These are phyloP conservation scores for Sebastes trivittatus DNA, from an alignment of 2,797 vertebrate genomes.

Conservation along the genomic window DNA sequence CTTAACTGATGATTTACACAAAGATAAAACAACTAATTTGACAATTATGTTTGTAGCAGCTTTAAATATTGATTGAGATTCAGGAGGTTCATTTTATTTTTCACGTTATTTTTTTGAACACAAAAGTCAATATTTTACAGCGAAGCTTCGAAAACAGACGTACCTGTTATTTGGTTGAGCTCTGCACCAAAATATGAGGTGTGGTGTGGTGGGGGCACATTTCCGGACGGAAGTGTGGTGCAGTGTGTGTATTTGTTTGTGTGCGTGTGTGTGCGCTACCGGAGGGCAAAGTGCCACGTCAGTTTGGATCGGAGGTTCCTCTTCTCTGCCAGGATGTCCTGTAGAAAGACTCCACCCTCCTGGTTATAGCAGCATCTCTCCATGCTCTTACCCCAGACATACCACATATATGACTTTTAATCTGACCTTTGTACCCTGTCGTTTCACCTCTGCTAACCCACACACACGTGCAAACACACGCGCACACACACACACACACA, in stretches of 20 bases:
- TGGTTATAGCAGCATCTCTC: background rate
- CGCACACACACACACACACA: background rate
- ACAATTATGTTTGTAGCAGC: background rate
- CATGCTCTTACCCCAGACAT: background rate
- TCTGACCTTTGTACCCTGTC: background rate
- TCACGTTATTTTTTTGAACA: background rate
- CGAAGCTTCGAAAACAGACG: background rate
- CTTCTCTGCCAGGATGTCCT: slow-evolving; percentile 6
- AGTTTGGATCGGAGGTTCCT: slow-evolving; percentile 5
- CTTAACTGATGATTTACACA: background rate
- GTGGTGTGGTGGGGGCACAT: background rate
- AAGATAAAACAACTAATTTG: background rate
- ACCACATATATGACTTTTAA: background rate
- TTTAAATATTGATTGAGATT: background rate
- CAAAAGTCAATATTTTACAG: background rate
- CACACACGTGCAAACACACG: background rate
- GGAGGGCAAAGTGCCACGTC: slow-evolving; percentile 15
- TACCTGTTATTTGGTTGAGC: background rate
- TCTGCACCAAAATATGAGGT: slow-evolving; percentile 6
- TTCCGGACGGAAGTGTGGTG: background rate
- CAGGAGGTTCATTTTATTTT: background rate
- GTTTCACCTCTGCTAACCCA: background rate
- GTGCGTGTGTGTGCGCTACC: background rate
- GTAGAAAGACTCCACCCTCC: slow-evolving; percentile 10
- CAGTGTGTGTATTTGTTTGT: background rate